These are phyloP conservation scores for Nixonia krombeini DNA, from an alignment of 1,140 invertebrate genomes.

Conservation along the genomic window DNA sequence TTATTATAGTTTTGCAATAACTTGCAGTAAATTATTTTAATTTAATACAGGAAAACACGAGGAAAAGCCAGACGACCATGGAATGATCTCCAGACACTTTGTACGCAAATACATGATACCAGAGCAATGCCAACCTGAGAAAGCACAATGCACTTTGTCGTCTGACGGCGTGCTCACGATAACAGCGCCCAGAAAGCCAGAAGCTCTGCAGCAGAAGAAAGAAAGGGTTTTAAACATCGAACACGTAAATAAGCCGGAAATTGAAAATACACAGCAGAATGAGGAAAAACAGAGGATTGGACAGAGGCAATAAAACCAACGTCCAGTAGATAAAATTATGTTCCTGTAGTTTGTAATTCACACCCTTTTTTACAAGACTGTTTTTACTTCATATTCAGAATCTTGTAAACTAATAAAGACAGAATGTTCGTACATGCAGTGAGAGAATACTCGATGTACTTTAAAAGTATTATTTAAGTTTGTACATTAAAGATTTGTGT, in stretches of 20 bases:
- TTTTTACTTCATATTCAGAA: too few species aligned
- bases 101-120: conserved; percentile 79
- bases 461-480: conserved; percentile 3
- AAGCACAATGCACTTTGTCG: conserved; percentile 80
- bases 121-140: conserved; percentile 75
- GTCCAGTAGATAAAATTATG: too few species aligned
- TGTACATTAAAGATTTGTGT: background rate
- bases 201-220: conserved; percentile 61
- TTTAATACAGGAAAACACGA: conserved; percentile 83
- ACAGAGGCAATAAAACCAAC: too few species aligned
- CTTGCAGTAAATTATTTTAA: too few species aligned
- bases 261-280: conserved; percentile 13
- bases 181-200: conserved; percentile 76
- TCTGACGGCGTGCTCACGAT: conserved; percentile 84
- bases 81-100: conserved; percentile 82
- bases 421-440: conserved; percentile 1
- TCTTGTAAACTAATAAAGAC: too few species aligned
- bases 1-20: too few species aligned
- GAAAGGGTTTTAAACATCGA: conserved; percentile 77
- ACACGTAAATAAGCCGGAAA: conserved; percentile 72
- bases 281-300: too few species aligned
- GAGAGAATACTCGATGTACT: background rate
- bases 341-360: too few species aligned
- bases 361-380: too few species aligned
- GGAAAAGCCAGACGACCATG: conserved; percentile 82